These are phyloP conservation scores for Lissonota sp. DNA, from an alignment of 2,888 invertebrate species.

Conservation along the genomic window DNA sequence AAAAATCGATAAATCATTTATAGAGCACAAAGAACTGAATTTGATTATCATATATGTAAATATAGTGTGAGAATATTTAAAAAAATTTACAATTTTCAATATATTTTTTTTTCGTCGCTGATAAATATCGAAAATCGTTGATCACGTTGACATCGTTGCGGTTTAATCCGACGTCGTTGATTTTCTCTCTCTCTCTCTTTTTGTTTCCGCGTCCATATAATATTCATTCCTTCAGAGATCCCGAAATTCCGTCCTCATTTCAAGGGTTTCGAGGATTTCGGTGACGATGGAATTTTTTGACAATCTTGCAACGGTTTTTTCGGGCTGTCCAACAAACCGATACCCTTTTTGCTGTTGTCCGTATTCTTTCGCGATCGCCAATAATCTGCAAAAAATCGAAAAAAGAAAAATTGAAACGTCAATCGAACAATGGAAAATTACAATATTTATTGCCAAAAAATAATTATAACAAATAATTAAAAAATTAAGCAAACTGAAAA, in stretches of 20 bases:
- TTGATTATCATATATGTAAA: slow-evolving; percentile 41
- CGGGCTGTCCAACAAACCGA: slow-evolving; percentile 66
- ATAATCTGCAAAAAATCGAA: slow-evolving; percentile 76
- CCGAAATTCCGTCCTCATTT: slow-evolving; percentile 31
- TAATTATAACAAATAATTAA: too few relatives aligned
- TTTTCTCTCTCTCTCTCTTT: slow-evolving; percentile 14
- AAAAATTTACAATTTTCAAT: too few relatives aligned
- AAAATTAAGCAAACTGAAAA: too few relatives aligned
- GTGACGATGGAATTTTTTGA: slow-evolving; percentile 49
- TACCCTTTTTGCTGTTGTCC: slow-evolving; percentile 75
- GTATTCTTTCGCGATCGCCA: slow-evolving; percentile 79
- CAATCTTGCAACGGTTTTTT: slow-evolving; percentile 71
- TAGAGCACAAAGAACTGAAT: slow-evolving; percentile 21
- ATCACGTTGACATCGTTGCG: slow-evolving; percentile 59
- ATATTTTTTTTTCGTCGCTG: slow-evolving; percentile 9
- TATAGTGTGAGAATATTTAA: neutral
- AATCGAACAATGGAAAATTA: neutral
- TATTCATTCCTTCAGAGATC: neutral
- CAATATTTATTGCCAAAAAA: neutral
- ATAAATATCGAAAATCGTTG: slow-evolving; percentile 62
- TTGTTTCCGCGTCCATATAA: too few relatives aligned
- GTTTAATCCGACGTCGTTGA: slow-evolving; percentile 36
- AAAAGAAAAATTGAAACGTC: slow-evolving; percentile 14
- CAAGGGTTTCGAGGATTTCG: slow-evolving; percentile 48
- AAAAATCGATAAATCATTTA: slow-evolving; percentile 32